Evolutionary conservation across 2,888 invertebrate genomes (phyloP).

Genomic region (Drosophila siamana): DNA sequence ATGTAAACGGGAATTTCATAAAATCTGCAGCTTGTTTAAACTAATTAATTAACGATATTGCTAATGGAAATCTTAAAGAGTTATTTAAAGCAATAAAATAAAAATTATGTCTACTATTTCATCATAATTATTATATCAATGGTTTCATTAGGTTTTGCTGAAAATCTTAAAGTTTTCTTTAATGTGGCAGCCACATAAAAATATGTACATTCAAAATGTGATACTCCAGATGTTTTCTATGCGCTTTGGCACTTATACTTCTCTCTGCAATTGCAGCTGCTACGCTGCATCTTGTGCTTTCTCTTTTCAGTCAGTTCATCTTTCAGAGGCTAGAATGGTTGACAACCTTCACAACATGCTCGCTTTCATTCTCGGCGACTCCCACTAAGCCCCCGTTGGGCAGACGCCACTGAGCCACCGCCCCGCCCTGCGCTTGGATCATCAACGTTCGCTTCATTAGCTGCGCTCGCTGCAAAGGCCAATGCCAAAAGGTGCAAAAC

Average conservation of each 20-base stretch:
- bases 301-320: neutral
- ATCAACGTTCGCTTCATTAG: slow-evolving; percentile 75
- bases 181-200: too few species aligned
- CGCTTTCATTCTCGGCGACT: neutral
- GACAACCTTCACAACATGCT: neutral
- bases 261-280: neutral
- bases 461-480: slow-evolving; percentile 69
- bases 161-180: too few species aligned
- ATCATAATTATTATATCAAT: too few species aligned
- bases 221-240: neutral
- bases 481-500: slow-evolving; percentile 75
- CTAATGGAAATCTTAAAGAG: too few species aligned
- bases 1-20: too few species aligned
- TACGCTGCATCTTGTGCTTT: too few species aligned
- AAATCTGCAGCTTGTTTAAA: too few species aligned
- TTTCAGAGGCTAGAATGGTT: neutral
- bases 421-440: slow-evolving; percentile 36
- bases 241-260: neutral
- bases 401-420: slow-evolving; percentile 37
- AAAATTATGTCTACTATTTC: too few species aligned
- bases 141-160: too few species aligned
- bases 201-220: neutral
- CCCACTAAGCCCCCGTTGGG: neutral
- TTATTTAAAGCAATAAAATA: too few species aligned
- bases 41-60: too few species aligned